A percentile compares a stretch with the other conserved stretches of the same genome.
Evolutionary conservation across 2,888 invertebrate genomes (phyloP).

Genomic region (Hanleya hanleyi): DNA sequence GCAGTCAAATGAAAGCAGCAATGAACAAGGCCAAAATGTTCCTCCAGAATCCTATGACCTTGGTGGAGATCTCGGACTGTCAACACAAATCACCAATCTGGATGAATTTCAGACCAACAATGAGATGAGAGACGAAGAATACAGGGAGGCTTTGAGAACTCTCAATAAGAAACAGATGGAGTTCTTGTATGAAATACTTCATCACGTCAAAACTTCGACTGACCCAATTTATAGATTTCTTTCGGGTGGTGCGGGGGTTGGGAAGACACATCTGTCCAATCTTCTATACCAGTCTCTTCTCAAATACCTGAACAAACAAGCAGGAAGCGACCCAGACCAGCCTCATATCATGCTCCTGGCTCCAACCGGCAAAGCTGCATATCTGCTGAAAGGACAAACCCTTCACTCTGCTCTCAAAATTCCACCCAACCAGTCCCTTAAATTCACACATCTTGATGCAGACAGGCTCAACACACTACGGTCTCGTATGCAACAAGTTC

Average conservation of each 20-base stretch:
- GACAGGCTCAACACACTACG: not conserved
- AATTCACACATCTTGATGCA: not conserved
- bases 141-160: no score
- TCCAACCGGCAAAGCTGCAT: constrained; percentile 15
- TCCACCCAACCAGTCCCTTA: not conserved
- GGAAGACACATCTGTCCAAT: not conserved
- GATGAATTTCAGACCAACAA: no score
- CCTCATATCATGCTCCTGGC: not conserved
- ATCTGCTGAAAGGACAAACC: not conserved
- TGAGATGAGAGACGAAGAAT: no score
- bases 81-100: no score
- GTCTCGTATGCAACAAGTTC: not conserved
- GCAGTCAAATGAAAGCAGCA: no score
- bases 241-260: constrained; percentile 9
- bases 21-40: no score
- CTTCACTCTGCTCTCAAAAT: constrained; percentile 4
- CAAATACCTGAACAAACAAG: not conserved
- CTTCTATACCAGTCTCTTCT: not conserved
- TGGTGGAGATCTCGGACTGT: no score
- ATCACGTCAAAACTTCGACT: no score
- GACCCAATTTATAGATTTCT: not conserved
- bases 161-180: no score
- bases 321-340: not conserved
- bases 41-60: no score
- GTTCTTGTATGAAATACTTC: no score